Evolutionary conservation across 2,797 vertebrate genomes (phyloP), one percentile per base, ranked within the genome.

Genomic region (Pseudopleuronectes americanus): DNA sequence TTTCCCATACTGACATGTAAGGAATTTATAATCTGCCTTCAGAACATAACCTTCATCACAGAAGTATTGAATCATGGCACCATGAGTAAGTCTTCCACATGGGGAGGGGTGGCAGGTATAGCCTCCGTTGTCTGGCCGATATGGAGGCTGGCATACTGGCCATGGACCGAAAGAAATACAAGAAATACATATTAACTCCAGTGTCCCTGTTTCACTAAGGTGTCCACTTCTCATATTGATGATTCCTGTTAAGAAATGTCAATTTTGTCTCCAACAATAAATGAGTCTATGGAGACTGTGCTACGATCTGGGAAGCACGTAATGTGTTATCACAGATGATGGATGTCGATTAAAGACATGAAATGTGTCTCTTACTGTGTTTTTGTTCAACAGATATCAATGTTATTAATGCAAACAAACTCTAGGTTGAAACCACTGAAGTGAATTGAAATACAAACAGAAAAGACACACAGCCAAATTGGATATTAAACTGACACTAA

Each of bases 11-110:
- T 96, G 96, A 86, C 96, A 98, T 14, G 96, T 98, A 86, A 95
- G 84, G 81, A 96, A 98, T 70, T 96, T 96, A 77, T 97, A 97
- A 70, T 97, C 96, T 22, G 96, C 96, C 79, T 97, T 97, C 71
- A 98, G 85, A 82, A 95, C 88, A 79, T 96, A 98, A 81, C 96
- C 96, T 86, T 97, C 96, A 0, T 95, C 93, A 43, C 97, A 98
- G 49, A 96, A 95, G 89, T 97, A 98, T 71, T 98, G 95, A 61
- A 98, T 96, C 79, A 97, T 95, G 7, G 94, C 97, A 79, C 94
- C 95, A 1, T 96, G 91, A 54, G 92, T 94, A 83, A 97, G 88
- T 63, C 93, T 90, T 83, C 90, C 93, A 87, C 97, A 98, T 36
- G 96, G 95, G 2, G 95, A 93, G 1, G 96, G 96, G 79, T 98